Percentiles rank a stretch among this genome's conserved stretches.
These are phyloP conservation scores for Sebastes umbrosus DNA, from an alignment of 2,797 vertebrate genomes.

Conservation along the genomic window DNA sequence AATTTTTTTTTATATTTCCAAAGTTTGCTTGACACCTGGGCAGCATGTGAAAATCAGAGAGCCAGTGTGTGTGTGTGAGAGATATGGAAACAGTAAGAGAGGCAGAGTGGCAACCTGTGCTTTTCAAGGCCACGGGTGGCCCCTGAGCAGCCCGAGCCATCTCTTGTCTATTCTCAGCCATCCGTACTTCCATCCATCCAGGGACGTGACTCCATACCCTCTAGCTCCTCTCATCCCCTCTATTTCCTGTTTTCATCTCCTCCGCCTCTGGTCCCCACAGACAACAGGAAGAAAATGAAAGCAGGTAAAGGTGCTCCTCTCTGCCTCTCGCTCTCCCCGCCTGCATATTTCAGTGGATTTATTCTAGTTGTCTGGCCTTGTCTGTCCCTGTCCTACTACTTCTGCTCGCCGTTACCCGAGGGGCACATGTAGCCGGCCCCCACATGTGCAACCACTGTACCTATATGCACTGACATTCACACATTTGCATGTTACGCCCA, in stretches of 20 bases:
- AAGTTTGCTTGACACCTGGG: background rate
- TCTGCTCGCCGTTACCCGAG: background rate
- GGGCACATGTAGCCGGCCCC: background rate
- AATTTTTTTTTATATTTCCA: background rate
- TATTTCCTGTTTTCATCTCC: constrained; percentile 63
- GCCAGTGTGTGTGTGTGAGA: background rate
- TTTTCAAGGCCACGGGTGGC: constrained; percentile 14
- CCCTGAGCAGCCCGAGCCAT: constrained; percentile 11
- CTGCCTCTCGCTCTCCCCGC: constrained; percentile 30
- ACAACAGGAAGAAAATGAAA: constrained; percentile 62
- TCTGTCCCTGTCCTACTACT: constrained; percentile 46
- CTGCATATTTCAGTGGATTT: constrained; percentile 65
- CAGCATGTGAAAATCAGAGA: background rate
- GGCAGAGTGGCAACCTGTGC: constrained; percentile 7
- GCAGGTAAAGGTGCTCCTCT: constrained; percentile 62
- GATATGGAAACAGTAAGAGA: background rate
- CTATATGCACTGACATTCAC: background rate
- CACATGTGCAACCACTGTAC: background rate
- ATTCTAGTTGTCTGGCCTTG: constrained; percentile 39
- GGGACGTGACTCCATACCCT: constrained; percentile 51
- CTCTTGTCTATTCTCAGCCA: constrained; percentile 51
- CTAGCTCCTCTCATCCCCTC: constrained; percentile 41
- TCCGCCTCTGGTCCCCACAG: constrained; percentile 55
- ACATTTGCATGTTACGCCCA: background rate
- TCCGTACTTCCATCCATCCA: constrained; percentile 26